phyloP scores from a whole-genome alignment of 2,797 vertebrate species.

The Clarias platycephalus region DNA sequence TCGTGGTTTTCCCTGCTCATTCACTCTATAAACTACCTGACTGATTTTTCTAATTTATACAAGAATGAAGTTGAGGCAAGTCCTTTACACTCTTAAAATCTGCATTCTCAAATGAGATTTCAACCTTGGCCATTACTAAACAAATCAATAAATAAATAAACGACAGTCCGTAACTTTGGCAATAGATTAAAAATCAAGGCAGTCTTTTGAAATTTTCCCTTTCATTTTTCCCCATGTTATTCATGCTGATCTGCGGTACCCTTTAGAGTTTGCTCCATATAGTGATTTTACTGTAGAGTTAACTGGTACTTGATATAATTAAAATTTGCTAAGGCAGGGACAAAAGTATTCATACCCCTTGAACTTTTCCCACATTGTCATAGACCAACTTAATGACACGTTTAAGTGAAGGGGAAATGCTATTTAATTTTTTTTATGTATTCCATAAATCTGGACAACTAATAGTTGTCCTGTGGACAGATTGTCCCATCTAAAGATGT shows the following conservation, averaged over 20 bases:
- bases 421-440: no score
- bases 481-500: no score
- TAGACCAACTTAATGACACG: no score
- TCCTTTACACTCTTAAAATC: neutral
- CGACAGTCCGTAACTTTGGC: no score
- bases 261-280: neutral
- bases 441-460: no score
- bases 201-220: neutral
- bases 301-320: no score
- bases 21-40: constrained; percentile 27
- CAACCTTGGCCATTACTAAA: neutral
- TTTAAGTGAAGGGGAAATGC: no score
- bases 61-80: neutral
- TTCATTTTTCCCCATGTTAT: neutral
- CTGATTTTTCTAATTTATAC: neutral
- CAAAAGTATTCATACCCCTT: no score
- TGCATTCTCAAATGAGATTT: neutral
- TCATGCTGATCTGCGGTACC: neutral
- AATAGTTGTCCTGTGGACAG: no score
- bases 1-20: constrained; percentile 30
- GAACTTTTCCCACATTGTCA: no score
- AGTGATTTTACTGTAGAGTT: neutral
- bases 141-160: neutral
- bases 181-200: neutral
- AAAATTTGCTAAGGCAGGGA: no score